phyloP scores from a whole-genome alignment of 2,797 vertebrate species.

The Oreortyx pictus region DNA sequence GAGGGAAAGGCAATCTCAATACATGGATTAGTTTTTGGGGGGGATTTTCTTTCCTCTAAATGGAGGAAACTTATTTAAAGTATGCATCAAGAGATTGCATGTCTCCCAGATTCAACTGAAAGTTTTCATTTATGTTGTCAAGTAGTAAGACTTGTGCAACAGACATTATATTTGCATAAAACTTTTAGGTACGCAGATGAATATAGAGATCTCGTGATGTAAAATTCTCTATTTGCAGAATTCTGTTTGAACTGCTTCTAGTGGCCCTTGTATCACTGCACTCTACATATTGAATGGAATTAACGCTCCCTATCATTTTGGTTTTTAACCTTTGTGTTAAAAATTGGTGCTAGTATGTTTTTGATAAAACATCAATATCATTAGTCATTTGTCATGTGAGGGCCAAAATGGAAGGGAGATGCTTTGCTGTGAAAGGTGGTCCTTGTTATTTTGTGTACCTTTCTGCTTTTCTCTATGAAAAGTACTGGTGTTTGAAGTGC shows the following conservation, averaged over 20 bases:
- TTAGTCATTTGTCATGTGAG: neutral
- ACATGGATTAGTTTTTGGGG: neutral
- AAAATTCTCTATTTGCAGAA: neutral
- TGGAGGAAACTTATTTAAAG: fast-evolving
- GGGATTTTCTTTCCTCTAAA: neutral
- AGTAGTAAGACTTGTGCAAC: neutral
- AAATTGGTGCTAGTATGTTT: neutral
- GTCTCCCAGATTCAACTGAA: neutral
- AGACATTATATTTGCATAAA: neutral
- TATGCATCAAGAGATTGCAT: neutral
- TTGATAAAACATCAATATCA: neutral
- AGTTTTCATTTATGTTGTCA: neutral
- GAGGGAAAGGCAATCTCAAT: neutral
- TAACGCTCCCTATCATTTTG: neutral
- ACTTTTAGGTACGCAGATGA: neutral
- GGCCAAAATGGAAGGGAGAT: neutral
- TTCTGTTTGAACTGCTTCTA: neutral
- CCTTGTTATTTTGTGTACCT: neutral
- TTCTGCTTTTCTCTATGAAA: neutral
- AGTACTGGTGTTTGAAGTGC: neutral
- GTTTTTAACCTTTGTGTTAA: neutral
- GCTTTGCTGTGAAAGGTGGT: neutral
- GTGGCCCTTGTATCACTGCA: fast-evolving
- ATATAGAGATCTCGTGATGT: neutral
- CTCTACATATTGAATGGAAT: neutral